These are phyloP conservation scores for Sprattus sprattus DNA, from an alignment of 2,113 vertebrate species.

Conservation along the genomic window DNA sequence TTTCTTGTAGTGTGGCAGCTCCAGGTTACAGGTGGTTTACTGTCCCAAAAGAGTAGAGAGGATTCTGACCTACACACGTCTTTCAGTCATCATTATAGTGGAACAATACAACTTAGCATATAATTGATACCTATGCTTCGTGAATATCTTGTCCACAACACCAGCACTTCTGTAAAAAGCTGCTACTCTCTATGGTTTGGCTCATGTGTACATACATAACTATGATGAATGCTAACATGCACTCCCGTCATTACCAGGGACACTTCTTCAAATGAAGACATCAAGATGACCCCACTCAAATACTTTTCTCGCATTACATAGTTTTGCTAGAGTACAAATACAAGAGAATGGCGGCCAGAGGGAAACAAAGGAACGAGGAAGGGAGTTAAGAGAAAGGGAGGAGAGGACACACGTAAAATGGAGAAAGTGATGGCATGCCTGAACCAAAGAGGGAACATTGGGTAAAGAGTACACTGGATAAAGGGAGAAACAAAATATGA, in stretches of 20 bases:
- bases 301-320: background rate
- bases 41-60: background rate
- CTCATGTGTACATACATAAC: background rate
- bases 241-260: background rate
- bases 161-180: background rate
- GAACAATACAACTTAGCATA: background rate
- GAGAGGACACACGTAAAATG: conserved; percentile 24
- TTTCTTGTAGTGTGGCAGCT: background rate
- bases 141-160: background rate
- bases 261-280: background rate
- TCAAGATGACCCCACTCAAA: background rate
- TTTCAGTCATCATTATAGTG: background rate
- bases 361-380: background rate
- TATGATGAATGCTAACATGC: background rate
- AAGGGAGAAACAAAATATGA: background rate
- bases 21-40: no score
- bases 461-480: background rate
- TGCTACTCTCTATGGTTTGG: background rate
- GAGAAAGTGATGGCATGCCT: conserved; percentile 13
- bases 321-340: background rate
- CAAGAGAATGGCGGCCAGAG: background rate
- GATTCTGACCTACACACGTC: background rate
- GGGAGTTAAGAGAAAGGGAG: background rate
- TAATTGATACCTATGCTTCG: background rate
- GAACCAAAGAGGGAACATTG: background rate